phyloP scores from a whole-genome alignment of 2,888 invertebrate species.

The Iselma pallidipennis region DNA sequence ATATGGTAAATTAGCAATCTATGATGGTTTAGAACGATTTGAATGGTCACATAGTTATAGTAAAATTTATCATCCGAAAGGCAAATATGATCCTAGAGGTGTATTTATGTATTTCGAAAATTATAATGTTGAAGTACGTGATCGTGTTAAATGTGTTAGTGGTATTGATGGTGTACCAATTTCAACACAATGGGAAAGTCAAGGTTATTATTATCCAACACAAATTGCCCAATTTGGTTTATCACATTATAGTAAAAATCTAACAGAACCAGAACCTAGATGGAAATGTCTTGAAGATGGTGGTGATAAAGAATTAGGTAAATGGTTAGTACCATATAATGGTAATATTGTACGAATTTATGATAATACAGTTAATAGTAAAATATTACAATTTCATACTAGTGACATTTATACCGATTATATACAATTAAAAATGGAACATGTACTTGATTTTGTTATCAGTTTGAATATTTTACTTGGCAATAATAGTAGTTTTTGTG shows the following conservation, averaged over 20 bases:
- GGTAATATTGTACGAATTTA: slow-evolving; percentile 67
- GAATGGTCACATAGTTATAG: slow-evolving; percentile 96
- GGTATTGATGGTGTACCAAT: slow-evolving; percentile 93
- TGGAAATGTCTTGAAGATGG: slow-evolving; percentile 76
- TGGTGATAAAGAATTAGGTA: slow-evolving; percentile 63
- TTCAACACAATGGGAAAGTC: slow-evolving; percentile 95
- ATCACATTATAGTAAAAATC: slow-evolving; percentile 95
- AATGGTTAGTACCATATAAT: slow-evolving; percentile 76
- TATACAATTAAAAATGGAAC: slow-evolving; percentile 69
- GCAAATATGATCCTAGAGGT: slow-evolving; percentile 86
- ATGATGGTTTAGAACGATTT: slow-evolving; percentile 78
- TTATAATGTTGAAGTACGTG: slow-evolving; percentile 96
- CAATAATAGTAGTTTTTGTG: slow-evolving; percentile 80
- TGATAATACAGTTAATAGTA: slow-evolving; percentile 63
- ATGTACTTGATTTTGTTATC: slow-evolving; percentile 74
- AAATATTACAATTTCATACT: slow-evolving; percentile 73
- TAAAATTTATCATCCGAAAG: slow-evolving; percentile 86
- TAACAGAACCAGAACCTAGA: slow-evolving; percentile 82
- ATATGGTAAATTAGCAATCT: slow-evolving; percentile 79
- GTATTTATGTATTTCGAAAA: slow-evolving; percentile 97
- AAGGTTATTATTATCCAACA: slow-evolving; percentile 96
- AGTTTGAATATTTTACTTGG: slow-evolving; percentile 73
- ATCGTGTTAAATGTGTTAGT: slow-evolving; percentile 94
- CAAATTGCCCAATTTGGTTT: slow-evolving; percentile 98
- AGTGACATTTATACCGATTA: slow-evolving; percentile 70